phyloP scores from a whole-genome alignment of 2,113 vertebrate genomes.

The Corapipo altera region DNA sequence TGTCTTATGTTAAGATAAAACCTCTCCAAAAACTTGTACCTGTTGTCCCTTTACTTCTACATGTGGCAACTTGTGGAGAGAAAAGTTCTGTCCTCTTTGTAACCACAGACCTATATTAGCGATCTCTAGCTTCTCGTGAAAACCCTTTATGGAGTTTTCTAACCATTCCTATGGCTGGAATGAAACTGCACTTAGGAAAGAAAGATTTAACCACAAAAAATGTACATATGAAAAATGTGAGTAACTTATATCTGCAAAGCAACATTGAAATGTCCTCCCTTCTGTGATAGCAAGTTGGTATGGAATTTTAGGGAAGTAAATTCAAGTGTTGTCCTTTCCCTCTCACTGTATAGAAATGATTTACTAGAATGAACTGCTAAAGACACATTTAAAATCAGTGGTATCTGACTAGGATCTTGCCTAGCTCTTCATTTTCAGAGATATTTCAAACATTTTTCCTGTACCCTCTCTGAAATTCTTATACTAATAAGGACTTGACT shows the following conservation, averaged over 20 bases:
- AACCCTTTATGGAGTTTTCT: background rate
- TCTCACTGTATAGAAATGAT: background rate
- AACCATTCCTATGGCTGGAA: background rate
- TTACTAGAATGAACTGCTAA: background rate
- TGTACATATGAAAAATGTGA: background rate
- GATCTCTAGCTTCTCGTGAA: background rate
- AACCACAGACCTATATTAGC: background rate
- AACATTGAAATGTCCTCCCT: background rate
- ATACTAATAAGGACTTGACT: background rate
- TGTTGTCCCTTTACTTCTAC: background rate
- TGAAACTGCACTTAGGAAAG: background rate
- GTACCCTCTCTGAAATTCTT: background rate
- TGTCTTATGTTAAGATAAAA: background rate
- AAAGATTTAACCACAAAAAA: background rate
- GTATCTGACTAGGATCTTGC: background rate
- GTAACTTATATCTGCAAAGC: background rate
- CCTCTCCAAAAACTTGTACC: background rate
- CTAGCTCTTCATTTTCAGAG: background rate
- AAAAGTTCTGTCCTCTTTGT: background rate
- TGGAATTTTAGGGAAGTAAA: background rate
- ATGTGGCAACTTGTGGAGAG: background rate
- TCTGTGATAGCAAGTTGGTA: background rate
- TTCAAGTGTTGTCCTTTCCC: background rate
- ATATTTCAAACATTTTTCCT: background rate
- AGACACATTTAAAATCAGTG: background rate